Evolutionary conservation across 2,888 invertebrate species (phyloP).

Genomic region (Epinotia demarniana): DNA sequence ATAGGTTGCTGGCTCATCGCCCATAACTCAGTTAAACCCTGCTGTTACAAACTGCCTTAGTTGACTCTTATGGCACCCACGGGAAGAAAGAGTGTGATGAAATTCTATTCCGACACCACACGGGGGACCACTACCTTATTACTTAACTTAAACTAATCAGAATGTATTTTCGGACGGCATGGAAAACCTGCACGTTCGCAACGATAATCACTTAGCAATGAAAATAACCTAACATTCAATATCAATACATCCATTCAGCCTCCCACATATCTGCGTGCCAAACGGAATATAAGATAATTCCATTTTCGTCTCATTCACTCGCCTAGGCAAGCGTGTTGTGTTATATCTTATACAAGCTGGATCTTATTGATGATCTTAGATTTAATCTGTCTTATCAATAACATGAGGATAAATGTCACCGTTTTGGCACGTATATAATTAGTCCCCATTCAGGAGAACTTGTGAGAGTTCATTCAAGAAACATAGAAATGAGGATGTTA

Average conservation of each 20-base stretch:
- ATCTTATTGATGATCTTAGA: constrained; percentile 4
- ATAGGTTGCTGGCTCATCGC: too few species aligned
- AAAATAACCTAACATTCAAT: background rate
- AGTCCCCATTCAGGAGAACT: background rate
- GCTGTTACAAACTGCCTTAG: too few species aligned
- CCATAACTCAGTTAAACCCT: too few species aligned
- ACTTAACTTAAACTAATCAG: background rate
- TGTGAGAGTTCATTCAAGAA: background rate
- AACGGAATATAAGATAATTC: background rate
- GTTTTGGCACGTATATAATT: background rate
- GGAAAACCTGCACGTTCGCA: background rate
- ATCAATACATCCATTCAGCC: background rate
- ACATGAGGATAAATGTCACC: background rate
- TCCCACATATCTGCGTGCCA: background rate
- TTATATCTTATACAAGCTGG: background rate
- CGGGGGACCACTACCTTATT: too few species aligned
- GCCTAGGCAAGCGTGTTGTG: background rate
- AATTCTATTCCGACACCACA: too few species aligned
- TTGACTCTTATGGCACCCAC: too few species aligned
- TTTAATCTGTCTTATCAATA: constrained; percentile 4
- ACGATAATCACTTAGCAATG: background rate
- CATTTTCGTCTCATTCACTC: background rate
- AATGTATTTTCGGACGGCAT: background rate
- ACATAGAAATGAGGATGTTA: background rate
- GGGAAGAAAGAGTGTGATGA: too few species aligned